Base-by-base conservation (phyloP, 2,888 invertebrate genomes). In the Aplocera efformata region DNA sequence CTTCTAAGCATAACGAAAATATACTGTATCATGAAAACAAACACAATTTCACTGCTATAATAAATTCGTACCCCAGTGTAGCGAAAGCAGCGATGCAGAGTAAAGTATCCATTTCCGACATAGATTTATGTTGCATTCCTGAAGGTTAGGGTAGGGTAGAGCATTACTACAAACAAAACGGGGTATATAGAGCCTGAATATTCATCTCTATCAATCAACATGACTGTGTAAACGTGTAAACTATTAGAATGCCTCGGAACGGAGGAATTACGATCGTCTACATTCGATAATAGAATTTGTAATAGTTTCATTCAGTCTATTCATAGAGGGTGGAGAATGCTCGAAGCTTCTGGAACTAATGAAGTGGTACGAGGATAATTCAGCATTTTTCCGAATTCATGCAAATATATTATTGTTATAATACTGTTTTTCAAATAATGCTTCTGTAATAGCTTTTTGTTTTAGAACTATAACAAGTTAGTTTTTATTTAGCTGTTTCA, bases 161-260 rank as follows among this genome's bases (percentile, higher is more conserved):
- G 26, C 35, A 34, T 63, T 58, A 66, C 58, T 66, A 62, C 57
- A 60, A 66, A 66, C 65, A 66, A 69, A 74, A 67, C 60, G 65
- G 62, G 51, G 69, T 73, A 70, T 70, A 62, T 69, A 65, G 64
- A 63, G 60, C 56, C 64, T 67, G 67, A 73, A 77, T 78, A 80
- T 78, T 78, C 71, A 77, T 78, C 72, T 67, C 64, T 72, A 79
- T 80, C 79, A 78, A 81, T 79, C 82, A 79, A 69, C 61, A 60
- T n/a, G n/a, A n/a, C n/a, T 56, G 64, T 63, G 67, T 74, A 76
- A 78, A 77, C 44, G 47, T 11, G 11, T 72, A 73, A 65, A 69
- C 60, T 56, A 60, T 69, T 69, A 69, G 69, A 72, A 64, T 27
- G 38, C 22, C 32, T 35, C 36, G 26, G 11, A 34, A 31, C 30